Percentiles rank a stretch among this genome's conserved stretches.
Evolutionary conservation across 1,140 invertebrate genomes (phyloP).

Genomic region (Oreohelix idahoensis): DNA sequence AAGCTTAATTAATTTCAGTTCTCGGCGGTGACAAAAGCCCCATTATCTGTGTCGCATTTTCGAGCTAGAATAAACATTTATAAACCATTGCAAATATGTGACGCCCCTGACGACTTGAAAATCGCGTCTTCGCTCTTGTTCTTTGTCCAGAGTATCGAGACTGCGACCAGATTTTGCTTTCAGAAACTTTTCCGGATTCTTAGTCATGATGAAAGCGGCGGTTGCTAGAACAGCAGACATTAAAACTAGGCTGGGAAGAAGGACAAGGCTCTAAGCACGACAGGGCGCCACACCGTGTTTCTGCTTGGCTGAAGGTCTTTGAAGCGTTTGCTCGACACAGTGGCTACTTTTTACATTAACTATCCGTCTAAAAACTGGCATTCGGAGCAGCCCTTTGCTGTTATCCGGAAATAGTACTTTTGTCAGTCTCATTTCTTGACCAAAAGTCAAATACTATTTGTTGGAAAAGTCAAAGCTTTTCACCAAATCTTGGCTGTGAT

Average conservation of each 20-base stretch:
- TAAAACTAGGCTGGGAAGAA: not conserved
- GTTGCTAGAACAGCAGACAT: not conserved
- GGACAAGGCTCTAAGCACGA: not conserved
- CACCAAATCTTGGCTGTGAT: not conserved
- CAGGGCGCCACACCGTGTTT: conserved; percentile 1
- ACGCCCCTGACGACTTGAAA: not conserved
- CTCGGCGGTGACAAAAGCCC: not conserved
- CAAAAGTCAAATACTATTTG: not conserved
- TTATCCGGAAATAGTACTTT: not conserved
- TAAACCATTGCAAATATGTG: conserved; percentile 27
- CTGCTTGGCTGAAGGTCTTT: conserved; percentile 1
- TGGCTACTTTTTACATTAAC: not conserved
- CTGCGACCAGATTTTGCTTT: conserved; percentile 31
- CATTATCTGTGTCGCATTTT: not conserved
- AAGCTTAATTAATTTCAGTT: conserved; percentile 16
- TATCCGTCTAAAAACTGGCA: not conserved
- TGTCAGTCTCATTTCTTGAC: not conserved
- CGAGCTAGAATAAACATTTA: conserved; percentile 13
- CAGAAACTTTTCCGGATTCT: conserved; percentile 21
- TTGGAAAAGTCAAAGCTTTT: not conserved
- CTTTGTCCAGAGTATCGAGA: not conserved
- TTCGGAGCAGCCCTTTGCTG: not conserved
- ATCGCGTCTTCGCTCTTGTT: not conserved
- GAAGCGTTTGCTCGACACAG: not conserved
- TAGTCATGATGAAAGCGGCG: not conserved